Evolutionary conservation across 2,113 vertebrate genomes (phyloP), one percentile per base, ranked within the genome.

Genomic region (Platichthys flesus): DNA sequence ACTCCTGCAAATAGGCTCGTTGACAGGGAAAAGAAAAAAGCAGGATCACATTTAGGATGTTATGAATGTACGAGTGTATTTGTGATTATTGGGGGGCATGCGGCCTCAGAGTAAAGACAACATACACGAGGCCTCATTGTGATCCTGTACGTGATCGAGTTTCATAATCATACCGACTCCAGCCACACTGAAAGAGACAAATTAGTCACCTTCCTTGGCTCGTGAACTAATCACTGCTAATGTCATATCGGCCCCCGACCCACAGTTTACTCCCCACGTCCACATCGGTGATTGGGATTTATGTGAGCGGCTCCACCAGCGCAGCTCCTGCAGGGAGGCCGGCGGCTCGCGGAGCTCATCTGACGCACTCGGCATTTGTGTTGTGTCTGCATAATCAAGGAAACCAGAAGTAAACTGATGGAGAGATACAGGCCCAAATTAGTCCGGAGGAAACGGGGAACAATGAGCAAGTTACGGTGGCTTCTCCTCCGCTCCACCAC

Each of bases 331-430:
- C 62, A 24, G 42, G 28, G 75, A 70, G 67, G 58, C 67, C 75
- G 54, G 78, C 78, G 86, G 86, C 83, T 79, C 74, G 76, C 55
- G 61, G 61, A 66, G 65, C 37, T 52, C 0, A 3, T 63, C 60
- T 83, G 57, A 74, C 70, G 24, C 31, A 24, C 74, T 74, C 56
- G 71, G 35, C 86, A 60, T 88, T 87, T 91, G 87, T 94, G 94
- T 95, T 95, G 91, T 94, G 94, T 93, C 94, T 95, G 81, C 87
- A 92, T 87, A 95, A 95, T 95, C 94, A 95, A 89, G 93, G 81
- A 83, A 85, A 85, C 89, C 88, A 91, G 86, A 89, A 91, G 90
- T 88, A 88, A 91, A 89, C 90, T 85, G 93, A 94, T 94, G 65
- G 76, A 90, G 82, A 82, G 91, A 95, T 93, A 92, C 75, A 69